Conservation (phyloP, 2,888 invertebrate species). For the Muscina levida region DNA sequence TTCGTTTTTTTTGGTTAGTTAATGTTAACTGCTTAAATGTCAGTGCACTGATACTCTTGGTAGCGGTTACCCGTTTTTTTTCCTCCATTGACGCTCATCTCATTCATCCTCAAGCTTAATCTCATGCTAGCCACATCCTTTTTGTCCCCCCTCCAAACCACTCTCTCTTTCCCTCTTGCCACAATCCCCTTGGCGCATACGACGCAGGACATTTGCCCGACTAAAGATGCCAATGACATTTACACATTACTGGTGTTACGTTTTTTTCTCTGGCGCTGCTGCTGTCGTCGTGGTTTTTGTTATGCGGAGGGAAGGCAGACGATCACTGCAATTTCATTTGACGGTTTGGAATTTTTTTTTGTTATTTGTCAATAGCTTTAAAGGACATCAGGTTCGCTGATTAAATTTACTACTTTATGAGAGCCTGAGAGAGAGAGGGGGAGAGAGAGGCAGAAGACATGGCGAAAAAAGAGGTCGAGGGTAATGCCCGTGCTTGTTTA, state of each 20-base stretch:
- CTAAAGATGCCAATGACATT: constrained; percentile 61
- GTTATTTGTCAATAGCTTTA: constrained; percentile 33
- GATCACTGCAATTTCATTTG: constrained; percentile 14
- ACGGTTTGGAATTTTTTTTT: constrained; percentile 20
- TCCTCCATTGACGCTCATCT: not conserved
- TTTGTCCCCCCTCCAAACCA: too few relatives aligned
- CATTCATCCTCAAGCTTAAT: not conserved
- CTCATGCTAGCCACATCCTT: too few relatives aligned
- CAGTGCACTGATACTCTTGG: constrained; percentile 39
- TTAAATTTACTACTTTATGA: constrained; percentile 19
- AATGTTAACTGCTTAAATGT: constrained; percentile 58
- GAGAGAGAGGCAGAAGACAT: constrained; percentile 28
- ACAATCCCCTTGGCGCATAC: not conserved
- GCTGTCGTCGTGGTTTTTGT: not conserved
- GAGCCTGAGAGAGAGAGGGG: not conserved
- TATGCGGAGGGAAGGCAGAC: too few relatives aligned
- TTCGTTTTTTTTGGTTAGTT: constrained; percentile 3
- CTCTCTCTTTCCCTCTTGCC: too few relatives aligned
- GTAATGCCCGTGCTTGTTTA: constrained; percentile 60
- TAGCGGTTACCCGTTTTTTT: not conserved
- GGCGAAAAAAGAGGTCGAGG: not conserved
- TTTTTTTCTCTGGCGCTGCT: not conserved
- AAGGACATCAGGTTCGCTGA: constrained; percentile 32
- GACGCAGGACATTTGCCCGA: constrained; percentile 19
- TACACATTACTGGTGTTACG: constrained; percentile 28